Evolutionary conservation across 1,140 invertebrate genomes (phyloP), one percentile per base, ranked within the genome.

Genomic region (Neodiprion lecontei): DNA sequence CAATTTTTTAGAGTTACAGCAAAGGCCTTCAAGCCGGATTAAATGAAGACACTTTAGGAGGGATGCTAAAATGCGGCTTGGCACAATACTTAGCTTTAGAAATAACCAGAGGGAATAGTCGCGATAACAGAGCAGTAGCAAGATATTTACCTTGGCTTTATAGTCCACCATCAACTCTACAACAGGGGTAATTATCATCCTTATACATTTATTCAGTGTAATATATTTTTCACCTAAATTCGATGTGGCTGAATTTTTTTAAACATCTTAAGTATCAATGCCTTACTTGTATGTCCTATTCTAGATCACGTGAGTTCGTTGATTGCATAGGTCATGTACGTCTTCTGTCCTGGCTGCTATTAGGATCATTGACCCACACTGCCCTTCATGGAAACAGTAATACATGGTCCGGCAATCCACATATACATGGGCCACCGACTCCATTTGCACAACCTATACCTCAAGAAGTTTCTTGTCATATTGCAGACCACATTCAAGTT

Each of bases 401-500:
- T 67, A 73, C 79, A 68, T 66, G 81, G 77, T 50, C 84, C 83
- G 53, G 53, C 11, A 61, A 61, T 61, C 14, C 76, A 14, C 86
- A 88, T 48, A 75, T 76, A 23, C 86, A 89, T 65, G 82, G 85
- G 49, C 81, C 82, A 75, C 79, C 84, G 61, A 78, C 78, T 49
- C 84, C 88, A 48, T 85, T 90, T 78, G 97, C 94, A 79, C 94
- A 96, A 81, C 97, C 98, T 11, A 94, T 99, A 76, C 98, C 98
- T 17, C 94, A 99, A 82, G 98, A 99, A 87, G 96, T 96, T 53
- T 97, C 96, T 47, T 96, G 96, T 82, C 95, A 98, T 84, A 96
- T 99, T 81, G 97, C 98, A 48, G 98, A 99, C 90, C 97, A 99
- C 84, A 94, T 99, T 74, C 96, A 99, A 91, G 95, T 96, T 40